Base-by-base conservation (phyloP, 2,113 vertebrate species). In the Chlamydotis undulata region DNA sequence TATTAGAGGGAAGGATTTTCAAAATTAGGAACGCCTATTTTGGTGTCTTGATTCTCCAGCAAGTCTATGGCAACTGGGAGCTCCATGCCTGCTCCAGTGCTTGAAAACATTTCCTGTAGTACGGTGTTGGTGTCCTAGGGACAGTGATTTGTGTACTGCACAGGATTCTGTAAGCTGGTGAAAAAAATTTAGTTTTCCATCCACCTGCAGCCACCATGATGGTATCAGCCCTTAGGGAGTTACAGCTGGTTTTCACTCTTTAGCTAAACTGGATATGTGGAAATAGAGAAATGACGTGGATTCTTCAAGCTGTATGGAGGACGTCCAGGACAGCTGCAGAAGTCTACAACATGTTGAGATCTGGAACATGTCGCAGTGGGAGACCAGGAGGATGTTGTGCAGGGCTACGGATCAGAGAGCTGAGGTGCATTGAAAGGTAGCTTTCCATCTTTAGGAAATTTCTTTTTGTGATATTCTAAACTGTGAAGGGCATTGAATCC, bases 341-440 rank as follows among this genome's bases (percentile, higher is more conserved):
- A 4, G 22, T 19, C 61, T 7, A 0, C 4, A 6, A 2, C 29
- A 3, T 26, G 3, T 0, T 2, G 56, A 24, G 55, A 22, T 13
- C 45, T 14, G 12, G 12, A 31, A 1, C 7, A 1, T 8, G 8
- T 12, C 76, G 16, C 31, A 0, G 1, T 0, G 39, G 1, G 35
- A 4, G 28, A 21, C 22, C 10, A 15, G 67, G 79, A 0, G 14
- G 69, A 12, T 5, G 45, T 26, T 4, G 17, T 5, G 21, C 15
- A 8, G 64, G 43, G 43, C 23, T 31, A 14, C 63, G 21, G 13
- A n/a, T 67, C 79, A 55, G 43, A 52, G 63, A 7, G 3, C 49
- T 68, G n/a, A 11, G 12, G 18, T 4, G 86, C 28, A 3, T 11
- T 14, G 56, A 19, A 39, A 67, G 50, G 86, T 67, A 41, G n/a